Conservation (phyloP, 2,888 invertebrate species). For the Branchellion lobata region DNA sequence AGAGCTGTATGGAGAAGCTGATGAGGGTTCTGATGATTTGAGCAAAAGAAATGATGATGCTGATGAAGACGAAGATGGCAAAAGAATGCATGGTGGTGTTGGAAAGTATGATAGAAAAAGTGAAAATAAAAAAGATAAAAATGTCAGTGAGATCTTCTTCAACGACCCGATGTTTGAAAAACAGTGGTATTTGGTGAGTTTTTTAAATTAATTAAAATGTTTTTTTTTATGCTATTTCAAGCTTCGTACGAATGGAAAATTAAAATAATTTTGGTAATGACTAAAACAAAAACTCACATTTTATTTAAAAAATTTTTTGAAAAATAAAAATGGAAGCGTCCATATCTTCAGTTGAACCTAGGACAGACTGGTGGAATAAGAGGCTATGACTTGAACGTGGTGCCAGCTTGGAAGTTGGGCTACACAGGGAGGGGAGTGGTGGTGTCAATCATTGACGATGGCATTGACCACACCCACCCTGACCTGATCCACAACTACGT, state of each 20-base stretch:
- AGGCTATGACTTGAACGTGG: conserved; percentile 60
- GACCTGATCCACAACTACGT: conserved; percentile 62
- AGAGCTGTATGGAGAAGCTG: conserved; percentile 53
- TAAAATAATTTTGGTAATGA: neutral
- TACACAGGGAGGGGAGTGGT: conserved; percentile 60
- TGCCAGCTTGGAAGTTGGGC: conserved; percentile 60
- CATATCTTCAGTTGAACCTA: conserved; percentile 53
- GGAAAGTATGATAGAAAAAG: conserved; percentile 56
- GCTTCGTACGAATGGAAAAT: too few relatives aligned
- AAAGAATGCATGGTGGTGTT: conserved; percentile 54
- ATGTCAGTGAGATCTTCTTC: conserved; percentile 46
- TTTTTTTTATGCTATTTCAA: neutral
- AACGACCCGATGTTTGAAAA: conserved; percentile 56
- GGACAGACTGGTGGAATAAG: conserved; percentile 57
- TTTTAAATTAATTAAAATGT: neutral
- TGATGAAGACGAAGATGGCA: conserved; percentile 46
- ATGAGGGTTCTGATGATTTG: conserved; percentile 15
- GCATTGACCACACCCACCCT: conserved; percentile 62
- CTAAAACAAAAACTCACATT: too few relatives aligned
- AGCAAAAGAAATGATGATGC: conserved; percentile 4
- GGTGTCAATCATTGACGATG: conserved; percentile 62
- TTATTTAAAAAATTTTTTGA: conserved; percentile 10
- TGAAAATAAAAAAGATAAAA: neutral
- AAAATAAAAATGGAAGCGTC: neutral
- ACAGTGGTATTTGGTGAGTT: conserved; percentile 59